phyloP scores from a whole-genome alignment of 2,113 vertebrate species.

The Corythaixoides concolor region DNA sequence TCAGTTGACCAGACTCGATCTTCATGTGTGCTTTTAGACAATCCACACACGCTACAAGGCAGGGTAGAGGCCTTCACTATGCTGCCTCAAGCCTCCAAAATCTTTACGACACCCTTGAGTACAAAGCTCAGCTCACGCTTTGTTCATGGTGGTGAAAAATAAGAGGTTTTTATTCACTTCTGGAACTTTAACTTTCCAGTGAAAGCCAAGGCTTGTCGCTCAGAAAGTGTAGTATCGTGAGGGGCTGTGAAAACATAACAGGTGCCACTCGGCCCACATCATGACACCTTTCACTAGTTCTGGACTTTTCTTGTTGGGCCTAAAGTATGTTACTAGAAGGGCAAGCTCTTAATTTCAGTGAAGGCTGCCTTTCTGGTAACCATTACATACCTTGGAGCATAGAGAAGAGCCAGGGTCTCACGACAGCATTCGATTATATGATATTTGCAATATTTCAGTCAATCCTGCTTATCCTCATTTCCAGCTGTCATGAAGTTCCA shows the following conservation, averaged over 20 bases:
- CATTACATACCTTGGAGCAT: background rate
- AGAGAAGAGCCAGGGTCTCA: background rate
- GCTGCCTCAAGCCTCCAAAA: background rate
- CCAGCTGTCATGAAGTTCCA: background rate
- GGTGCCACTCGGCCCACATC: background rate
- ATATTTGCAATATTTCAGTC: background rate
- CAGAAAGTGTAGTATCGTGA: fast-evolving
- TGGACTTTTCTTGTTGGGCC: background rate
- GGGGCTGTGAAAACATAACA: background rate
- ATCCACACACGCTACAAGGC: background rate
- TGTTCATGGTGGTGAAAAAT: background rate
- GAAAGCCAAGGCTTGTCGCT: background rate
- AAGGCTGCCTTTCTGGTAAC: background rate
- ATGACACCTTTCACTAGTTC: background rate
- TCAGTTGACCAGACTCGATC: background rate
- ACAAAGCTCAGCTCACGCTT: background rate
- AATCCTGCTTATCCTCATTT: background rate
- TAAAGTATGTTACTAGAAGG: background rate
- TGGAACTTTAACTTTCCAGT: background rate
- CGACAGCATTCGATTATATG: background rate
- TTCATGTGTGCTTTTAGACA: background rate
- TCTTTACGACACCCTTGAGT: background rate
- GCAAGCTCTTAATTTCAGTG: background rate
- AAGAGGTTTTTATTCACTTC: background rate
- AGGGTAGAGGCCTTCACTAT: background rate